phyloP scores from a whole-genome alignment of 1,140 invertebrate genomes.

The Temnothorax curvispinosus region DNA sequence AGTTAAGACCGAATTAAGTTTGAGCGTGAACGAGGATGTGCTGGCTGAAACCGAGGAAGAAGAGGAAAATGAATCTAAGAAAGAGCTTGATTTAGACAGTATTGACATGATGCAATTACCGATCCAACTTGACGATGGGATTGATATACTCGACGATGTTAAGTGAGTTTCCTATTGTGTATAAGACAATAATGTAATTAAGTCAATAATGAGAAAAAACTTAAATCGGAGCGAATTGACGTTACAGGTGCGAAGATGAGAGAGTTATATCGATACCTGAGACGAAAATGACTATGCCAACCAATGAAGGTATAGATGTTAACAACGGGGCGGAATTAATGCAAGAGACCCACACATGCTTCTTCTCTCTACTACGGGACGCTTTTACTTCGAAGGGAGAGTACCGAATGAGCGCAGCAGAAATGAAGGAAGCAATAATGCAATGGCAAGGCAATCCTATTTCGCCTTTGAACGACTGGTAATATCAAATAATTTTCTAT shows the following conservation, averaged over 20 bases:
- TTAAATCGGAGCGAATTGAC: neutral
- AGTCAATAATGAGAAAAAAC: neutral
- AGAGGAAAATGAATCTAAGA: slow-evolving; percentile 79
- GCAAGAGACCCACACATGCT: slow-evolving; percentile 93
- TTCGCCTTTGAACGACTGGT: slow-evolving; percentile 94
- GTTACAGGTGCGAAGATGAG: slow-evolving; percentile 78
- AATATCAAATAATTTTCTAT: slow-evolving; percentile 56
- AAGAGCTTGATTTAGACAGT: slow-evolving; percentile 86
- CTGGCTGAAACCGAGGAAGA: slow-evolving; percentile 76
- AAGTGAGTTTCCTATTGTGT: slow-evolving; percentile 79
- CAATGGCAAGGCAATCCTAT: slow-evolving; percentile 94
- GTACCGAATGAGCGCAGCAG: slow-evolving; percentile 90
- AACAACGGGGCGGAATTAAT: slow-evolving; percentile 85
- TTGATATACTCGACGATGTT: slow-evolving; percentile 87
- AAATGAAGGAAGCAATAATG: slow-evolving; percentile 91
- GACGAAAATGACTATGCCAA: slow-evolving; percentile 77
- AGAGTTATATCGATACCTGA: slow-evolving; percentile 80
- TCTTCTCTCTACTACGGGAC: slow-evolving; percentile 93
- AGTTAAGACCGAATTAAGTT: slow-evolving; percentile 78
- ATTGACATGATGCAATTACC: slow-evolving; percentile 90
- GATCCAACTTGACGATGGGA: slow-evolving; percentile 88
- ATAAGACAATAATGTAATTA: neutral
- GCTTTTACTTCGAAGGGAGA: slow-evolving; percentile 93
- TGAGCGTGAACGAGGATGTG: slow-evolving; percentile 72
- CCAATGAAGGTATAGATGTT: slow-evolving; percentile 74